These are phyloP conservation scores for Zoanthus sociatus DNA, from an alignment of 92 coral and sea anemone genomes.

Conservation along the genomic window DNA sequence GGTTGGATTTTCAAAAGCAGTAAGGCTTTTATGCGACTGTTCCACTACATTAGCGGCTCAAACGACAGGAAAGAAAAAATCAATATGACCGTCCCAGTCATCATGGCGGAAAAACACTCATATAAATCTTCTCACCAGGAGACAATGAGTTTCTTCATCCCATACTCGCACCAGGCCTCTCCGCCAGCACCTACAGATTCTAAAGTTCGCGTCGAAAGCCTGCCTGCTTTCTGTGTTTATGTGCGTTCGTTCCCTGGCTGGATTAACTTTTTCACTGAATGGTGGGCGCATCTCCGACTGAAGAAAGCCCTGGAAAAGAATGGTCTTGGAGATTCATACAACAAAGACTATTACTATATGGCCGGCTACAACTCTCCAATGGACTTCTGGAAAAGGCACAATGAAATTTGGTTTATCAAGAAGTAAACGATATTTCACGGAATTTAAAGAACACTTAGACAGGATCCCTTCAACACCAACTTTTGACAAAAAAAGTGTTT, in stretches of 20 bases:
- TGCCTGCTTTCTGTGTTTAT: conserved; percentile 24
- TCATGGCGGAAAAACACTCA: neutral
- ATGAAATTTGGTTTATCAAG: conserved; percentile 64
- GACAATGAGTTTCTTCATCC: conserved; percentile 62
- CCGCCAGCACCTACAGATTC: conserved; percentile 53
- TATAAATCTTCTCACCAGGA: neutral
- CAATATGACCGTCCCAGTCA: conserved; percentile 68
- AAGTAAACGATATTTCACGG: neutral
- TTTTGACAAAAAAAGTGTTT: too few relatives aligned
- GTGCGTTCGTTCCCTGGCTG: conserved; percentile 59
- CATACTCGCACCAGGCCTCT: conserved; percentile 16
- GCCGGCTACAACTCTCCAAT: conserved; percentile 64
- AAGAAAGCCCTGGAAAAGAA: conserved; percentile 45
- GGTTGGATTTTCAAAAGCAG: neutral
- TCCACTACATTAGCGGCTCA: conserved; percentile 57
- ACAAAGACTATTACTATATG: conserved; percentile 47
- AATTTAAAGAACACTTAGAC: too few relatives aligned
- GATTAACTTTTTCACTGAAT: conserved; percentile 17
- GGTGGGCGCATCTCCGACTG: conserved; percentile 34
- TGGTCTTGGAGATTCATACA: conserved; percentile 25
- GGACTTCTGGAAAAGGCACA: conserved; percentile 58
- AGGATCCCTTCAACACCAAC: too few relatives aligned
- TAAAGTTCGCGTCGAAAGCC: conserved; percentile 14
- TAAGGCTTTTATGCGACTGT: conserved; percentile 54
- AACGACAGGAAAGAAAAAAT: conserved; percentile 50